These are phyloP conservation scores for Leguminivora glycinivorella DNA, from an alignment of 1,140 invertebrate genomes.

Conservation along the genomic window DNA sequence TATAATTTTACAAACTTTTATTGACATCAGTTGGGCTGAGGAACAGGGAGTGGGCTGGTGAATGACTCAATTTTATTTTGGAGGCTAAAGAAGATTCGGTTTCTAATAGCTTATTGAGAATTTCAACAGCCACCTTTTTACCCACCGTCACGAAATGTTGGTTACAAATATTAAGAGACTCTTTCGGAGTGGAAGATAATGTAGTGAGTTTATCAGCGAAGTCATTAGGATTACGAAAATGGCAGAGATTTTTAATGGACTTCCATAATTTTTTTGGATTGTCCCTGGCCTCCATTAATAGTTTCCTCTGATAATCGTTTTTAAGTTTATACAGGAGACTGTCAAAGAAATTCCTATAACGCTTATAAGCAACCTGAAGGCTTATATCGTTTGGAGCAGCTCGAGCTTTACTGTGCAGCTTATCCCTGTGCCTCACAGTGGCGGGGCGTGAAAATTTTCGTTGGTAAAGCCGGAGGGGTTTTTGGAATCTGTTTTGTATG, in stretches of 20 bases:
- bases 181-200: not conserved
- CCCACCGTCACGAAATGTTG: not conserved
- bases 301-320: not conserved
- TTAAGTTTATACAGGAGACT: not conserved
- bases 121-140: not conserved
- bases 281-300: not conserved
- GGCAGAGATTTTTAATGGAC: constrained; percentile 6
- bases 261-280: constrained; percentile 26
- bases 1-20: not conserved
- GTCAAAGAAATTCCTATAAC: constrained; percentile 9
- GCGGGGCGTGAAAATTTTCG: no score
- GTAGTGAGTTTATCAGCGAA: not conserved
- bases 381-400: not conserved
- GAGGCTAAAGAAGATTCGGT: not conserved
- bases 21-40: not conserved
- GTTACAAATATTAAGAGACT: not conserved
- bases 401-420: not conserved
- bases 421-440: not conserved
- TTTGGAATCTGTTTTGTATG: no score
- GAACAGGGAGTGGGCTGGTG: not conserved
- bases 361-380: not conserved
- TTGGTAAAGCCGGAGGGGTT: no score
- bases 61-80: not conserved
- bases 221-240: not conserved
- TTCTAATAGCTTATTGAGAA: not conserved